Percentiles rank a stretch among this genome's conserved stretches.
These are phyloP conservation scores for Corythornis leucogaster DNA, from an alignment of 2,797 vertebrate genomes.

Conservation along the genomic window DNA sequence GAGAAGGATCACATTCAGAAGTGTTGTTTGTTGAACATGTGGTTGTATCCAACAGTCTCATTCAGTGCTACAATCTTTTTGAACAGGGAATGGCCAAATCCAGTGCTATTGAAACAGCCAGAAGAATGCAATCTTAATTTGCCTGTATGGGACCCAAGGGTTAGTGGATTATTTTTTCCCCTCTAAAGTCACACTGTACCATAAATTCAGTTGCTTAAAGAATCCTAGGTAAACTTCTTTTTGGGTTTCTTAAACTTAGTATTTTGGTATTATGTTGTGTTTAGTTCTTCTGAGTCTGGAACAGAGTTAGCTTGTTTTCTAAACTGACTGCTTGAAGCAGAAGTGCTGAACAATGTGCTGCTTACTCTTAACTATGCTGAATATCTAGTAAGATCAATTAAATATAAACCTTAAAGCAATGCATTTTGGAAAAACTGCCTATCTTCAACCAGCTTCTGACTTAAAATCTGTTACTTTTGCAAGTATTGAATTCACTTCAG, in stretches of 20 bases:
- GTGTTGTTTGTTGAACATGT: slow-evolving; percentile 76
- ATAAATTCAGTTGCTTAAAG: slow-evolving; percentile 73
- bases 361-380: neutral
- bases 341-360: slow-evolving; percentile 46
- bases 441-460: neutral
- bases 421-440: neutral
- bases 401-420: neutral
- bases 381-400: neutral
- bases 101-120: slow-evolving; percentile 87
- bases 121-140: slow-evolving; percentile 90
- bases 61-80: slow-evolving; percentile 85
- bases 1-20: slow-evolving; percentile 68
- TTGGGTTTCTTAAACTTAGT: slow-evolving; percentile 47
- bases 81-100: slow-evolving; percentile 91
- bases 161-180: slow-evolving; percentile 85
- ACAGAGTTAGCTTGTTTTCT: slow-evolving; percentile 48
- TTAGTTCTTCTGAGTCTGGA: slow-evolving; percentile 50
- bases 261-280: slow-evolving; percentile 12
- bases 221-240: slow-evolving; percentile 43
- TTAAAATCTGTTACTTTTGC: neutral
- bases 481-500: neutral
- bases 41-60: slow-evolving; percentile 80
- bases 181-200: slow-evolving; percentile 80
- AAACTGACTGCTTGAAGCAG: neutral
- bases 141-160: slow-evolving; percentile 92